Evolutionary conservation across 2,113 vertebrate genomes (phyloP), one percentile per base, ranked within the genome.

Genomic region (Cepphus grylle): DNA sequence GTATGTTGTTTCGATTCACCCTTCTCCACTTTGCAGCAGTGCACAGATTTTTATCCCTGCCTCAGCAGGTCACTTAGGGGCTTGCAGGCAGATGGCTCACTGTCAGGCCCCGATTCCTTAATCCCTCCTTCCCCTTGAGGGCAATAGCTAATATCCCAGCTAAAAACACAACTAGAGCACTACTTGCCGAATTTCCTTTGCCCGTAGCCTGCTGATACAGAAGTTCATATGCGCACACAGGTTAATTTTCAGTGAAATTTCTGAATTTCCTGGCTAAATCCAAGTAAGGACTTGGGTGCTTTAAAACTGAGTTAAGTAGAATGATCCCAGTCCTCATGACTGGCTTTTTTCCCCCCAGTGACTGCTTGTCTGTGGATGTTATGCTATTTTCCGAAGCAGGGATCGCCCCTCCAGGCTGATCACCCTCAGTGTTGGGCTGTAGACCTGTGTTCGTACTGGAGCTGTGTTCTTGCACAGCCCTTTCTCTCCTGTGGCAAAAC

Each of bases 131-230:
- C 30, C 66, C n/a, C 56, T 47, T 71, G 26, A 76, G 56, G 32
- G 26, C 26, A 27, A 14, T 52, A 80, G 26, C 26, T 67, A 71
- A 63, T 34, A 50, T 16, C 12, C 40, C 47, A n/a, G 12, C n/a
- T 82, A 30, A 81, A 89, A 89, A 13, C 65, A 71, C 56, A 79
- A 12, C 65, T 30, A 62, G 18, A 58, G n/a, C 80, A 30, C 30
- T 62, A 14, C 13, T 81, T 43, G 26, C 55, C 52, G 29, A 12
- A 34, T 65, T 61, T 36, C n/a, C 69, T 65, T 77, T 55, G 11
- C 40, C 47, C 32, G 6, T 0, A 65, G 49, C 40, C 10, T 66
- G 36, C 50, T 66, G 20, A 61, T 69, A 19, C 0, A 1, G 22
- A 61, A 61, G 20, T 70, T 84, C 26, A 19, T 73, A 43, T 5